These are phyloP conservation scores for Enteromius thamalakanensis DNA, from an alignment of 2,797 vertebrate species.

Conservation along the genomic window DNA sequence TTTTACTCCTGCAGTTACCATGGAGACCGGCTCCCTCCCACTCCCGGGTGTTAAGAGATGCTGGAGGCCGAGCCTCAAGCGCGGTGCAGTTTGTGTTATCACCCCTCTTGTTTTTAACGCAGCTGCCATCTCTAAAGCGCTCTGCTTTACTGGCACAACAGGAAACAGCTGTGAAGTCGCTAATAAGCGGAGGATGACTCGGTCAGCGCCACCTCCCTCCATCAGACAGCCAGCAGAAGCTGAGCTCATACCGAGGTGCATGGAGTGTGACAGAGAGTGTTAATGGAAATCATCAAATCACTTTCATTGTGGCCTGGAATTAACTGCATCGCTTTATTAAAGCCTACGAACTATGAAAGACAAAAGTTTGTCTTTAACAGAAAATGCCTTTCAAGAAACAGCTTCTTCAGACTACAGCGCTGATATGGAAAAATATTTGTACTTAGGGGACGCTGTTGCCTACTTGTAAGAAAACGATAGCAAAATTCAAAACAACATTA, in stretches of 20 bases:
- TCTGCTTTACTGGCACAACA: not conserved
- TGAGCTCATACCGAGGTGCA: not conserved
- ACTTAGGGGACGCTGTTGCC: not conserved
- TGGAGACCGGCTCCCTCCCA: slow-evolving; percentile 73
- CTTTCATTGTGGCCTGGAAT: not conserved
- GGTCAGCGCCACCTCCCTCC: not conserved
- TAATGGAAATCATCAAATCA: not conserved
- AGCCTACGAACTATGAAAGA: not conserved
- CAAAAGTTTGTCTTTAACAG: not conserved
- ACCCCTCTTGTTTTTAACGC: slow-evolving; percentile 31
- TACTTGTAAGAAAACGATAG: not conserved
- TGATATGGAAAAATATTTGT: not conserved
- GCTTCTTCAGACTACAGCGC: not conserved
- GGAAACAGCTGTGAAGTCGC: slow-evolving; percentile 14
- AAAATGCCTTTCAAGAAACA: not conserved
- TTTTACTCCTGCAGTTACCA: slow-evolving; percentile 73
- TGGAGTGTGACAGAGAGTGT: not conserved
- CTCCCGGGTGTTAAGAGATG: slow-evolving; percentile 51
- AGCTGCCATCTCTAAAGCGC: slow-evolving; percentile 10
- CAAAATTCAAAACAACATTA: not conserved
- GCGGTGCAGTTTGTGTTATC: not conserved
- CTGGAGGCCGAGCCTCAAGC: slow-evolving; percentile 67
- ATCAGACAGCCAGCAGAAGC: not conserved
- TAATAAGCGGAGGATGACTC: not conserved
- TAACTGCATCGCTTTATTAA: not conserved